Evolutionary conservation across 92 coral and sea anemone species (phyloP).

Genomic region (Porites cylindrica): DNA sequence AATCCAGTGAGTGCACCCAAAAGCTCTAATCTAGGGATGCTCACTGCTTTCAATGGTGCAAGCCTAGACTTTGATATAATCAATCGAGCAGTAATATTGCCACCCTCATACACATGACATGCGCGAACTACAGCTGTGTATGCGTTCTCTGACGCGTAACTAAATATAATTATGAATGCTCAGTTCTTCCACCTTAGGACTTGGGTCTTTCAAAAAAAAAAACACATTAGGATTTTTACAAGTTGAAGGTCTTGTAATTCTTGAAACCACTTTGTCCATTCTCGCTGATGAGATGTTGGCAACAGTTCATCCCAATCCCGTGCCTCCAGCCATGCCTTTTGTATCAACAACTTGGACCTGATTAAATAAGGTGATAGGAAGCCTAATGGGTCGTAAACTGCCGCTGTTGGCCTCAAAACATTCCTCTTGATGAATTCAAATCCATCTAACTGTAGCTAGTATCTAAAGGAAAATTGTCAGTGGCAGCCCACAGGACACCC

Average conservation of each 20-base stretch:
- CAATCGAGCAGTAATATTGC: slow-evolving; percentile 23
- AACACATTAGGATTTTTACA: slow-evolving; percentile 7
- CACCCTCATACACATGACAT: slow-evolving; percentile 44
- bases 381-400: too few species aligned
- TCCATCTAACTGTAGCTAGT: slow-evolving; percentile 18
- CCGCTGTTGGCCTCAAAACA: too few species aligned
- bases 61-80: slow-evolving; percentile 70
- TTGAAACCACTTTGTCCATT: too few species aligned
- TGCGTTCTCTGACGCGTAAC: slow-evolving; percentile 39
- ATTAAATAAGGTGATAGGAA: too few species aligned
- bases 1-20: slow-evolving; percentile 48
- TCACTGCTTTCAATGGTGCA: slow-evolving; percentile 70
- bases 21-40: slow-evolving; percentile 53
- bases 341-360: too few species aligned
- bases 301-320: too few species aligned
- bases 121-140: slow-evolving; percentile 55
- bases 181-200: neutral
- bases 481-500: slow-evolving; percentile 43
- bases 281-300: too few species aligned
- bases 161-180: slow-evolving; percentile 25
- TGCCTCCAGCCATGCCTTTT: too few species aligned
- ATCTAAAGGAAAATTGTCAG: slow-evolving; percentile 37
- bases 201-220: slow-evolving; percentile 7
- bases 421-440: too few species aligned
- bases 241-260: too few species aligned